Conservation (phyloP, 1,140 invertebrate species). For the Maconellicoccus hirsutus region DNA sequence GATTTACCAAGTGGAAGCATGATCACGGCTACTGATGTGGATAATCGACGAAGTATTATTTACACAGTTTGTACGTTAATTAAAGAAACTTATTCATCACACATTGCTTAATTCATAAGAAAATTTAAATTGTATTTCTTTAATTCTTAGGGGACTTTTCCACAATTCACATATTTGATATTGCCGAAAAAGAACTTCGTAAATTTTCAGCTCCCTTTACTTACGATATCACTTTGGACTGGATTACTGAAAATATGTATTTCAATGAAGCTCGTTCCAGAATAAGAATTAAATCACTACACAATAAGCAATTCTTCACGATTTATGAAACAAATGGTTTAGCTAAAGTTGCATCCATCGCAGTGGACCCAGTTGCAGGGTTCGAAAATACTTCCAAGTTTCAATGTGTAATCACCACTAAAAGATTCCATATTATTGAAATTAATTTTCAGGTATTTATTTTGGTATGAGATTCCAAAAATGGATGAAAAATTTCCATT, state of each 20-base stretch:
- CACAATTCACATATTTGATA: not conserved
- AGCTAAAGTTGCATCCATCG: constrained; percentile 28
- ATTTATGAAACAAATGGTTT: constrained; percentile 25
- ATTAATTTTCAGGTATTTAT: constrained; percentile 48
- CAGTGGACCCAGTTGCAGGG: constrained; percentile 31
- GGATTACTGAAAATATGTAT: not conserved
- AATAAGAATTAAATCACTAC: constrained; percentile 24
- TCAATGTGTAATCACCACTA: too few relatives aligned
- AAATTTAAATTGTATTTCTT: constrained; percentile 55
- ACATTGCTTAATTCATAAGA: too few relatives aligned
- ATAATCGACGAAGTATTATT: constrained; percentile 28
- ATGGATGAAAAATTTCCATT: constrained; percentile 52
- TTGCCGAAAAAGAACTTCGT: not conserved
- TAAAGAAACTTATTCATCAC: too few relatives aligned
- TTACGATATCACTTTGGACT: not conserved
- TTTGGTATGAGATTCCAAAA: constrained; percentile 83
- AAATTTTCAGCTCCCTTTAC: not conserved
- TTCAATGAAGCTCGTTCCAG: not conserved
- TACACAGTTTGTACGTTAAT: constrained; percentile 39
- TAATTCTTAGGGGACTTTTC: constrained; percentile 25
- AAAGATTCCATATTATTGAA: too few relatives aligned
- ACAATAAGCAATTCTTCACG: constrained; percentile 26
- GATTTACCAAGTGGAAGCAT: constrained; percentile 24
- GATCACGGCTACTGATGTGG: constrained; percentile 31
- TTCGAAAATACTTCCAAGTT: too few relatives aligned